Conservation (phyloP, 2,797 vertebrate species). For the Melanogrammus aeglefinus region DNA sequence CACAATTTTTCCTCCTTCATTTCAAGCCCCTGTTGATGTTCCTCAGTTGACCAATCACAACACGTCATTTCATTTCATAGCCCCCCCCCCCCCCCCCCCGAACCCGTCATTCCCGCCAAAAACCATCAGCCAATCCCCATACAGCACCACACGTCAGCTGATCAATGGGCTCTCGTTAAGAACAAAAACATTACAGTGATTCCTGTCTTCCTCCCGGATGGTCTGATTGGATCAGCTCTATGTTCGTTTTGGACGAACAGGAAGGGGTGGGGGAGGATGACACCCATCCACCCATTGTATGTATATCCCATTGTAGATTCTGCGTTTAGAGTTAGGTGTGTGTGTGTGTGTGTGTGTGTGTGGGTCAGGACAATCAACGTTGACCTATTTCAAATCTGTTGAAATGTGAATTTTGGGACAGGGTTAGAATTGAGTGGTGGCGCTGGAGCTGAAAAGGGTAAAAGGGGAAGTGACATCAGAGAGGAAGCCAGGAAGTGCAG, state of each 20-base stretch:
- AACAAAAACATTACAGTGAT: conserved; percentile 7
- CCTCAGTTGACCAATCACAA: conserved; percentile 67
- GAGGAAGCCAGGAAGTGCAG: conserved; percentile 49
- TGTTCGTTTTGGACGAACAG: too few relatives aligned
- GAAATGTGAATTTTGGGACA: conserved; percentile 1
- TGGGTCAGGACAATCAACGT: background rate
- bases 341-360: conserved; percentile 5
- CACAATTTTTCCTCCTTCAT: conserved; percentile 54
- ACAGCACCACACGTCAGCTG: conserved; percentile 38
- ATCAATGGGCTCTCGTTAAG: background rate
- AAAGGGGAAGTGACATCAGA: conserved; percentile 23
- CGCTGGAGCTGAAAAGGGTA: background rate
- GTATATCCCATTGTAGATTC: conserved; percentile 38
- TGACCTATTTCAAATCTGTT: background rate
- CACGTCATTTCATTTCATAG: conserved; percentile 50
- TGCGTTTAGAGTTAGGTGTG: conserved; percentile 5
- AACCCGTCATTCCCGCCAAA: background rate
- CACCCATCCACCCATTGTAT: conserved; percentile 61
- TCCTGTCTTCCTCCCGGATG: conserved; percentile 54
- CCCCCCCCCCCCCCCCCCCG: conserved; percentile 24
- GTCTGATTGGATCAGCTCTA: background rate
- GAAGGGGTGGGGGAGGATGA: conserved; percentile 19
- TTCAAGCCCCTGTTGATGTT: conserved; percentile 60
- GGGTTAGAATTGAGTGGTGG: background rate
- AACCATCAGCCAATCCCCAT: background rate